Evolutionary conservation across 2,888 invertebrate species (phyloP).

Genomic region (Myathropa florea): DNA sequence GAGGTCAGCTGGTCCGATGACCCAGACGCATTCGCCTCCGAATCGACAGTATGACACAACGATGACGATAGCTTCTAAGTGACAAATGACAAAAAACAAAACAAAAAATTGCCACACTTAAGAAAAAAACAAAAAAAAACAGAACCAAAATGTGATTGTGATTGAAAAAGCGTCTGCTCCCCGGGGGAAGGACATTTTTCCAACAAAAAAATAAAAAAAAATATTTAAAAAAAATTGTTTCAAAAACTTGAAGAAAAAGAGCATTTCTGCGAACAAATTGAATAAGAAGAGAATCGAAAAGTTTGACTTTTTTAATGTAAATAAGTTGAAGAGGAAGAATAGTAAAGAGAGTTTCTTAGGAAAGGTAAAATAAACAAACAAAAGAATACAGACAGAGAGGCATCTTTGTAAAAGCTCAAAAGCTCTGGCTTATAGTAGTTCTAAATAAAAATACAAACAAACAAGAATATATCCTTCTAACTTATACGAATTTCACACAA

Average conservation of each 20-base stretch:
- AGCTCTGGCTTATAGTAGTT: constrained; percentile 70
- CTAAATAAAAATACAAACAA: constrained; percentile 44
- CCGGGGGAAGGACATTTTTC: constrained; percentile 67
- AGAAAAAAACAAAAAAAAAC: constrained; percentile 56
- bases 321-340: constrained; percentile 48
- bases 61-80: constrained; percentile 81
- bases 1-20: constrained; percentile 81
- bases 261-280: constrained; percentile 51
- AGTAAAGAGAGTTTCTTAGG: neutral
- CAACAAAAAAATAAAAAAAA: constrained; percentile 38
- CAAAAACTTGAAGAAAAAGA: constrained; percentile 44
- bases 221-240: constrained; percentile 45
- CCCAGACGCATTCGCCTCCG: constrained; percentile 75
- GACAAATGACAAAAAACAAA: constrained; percentile 62
- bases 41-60: constrained; percentile 78
- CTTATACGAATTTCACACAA: constrained; percentile 62
- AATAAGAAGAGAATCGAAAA: constrained; percentile 44
- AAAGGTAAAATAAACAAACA: constrained; percentile 40
- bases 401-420: constrained; percentile 67
- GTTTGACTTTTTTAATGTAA: constrained; percentile 68
- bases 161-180: constrained; percentile 69
- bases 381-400: constrained; percentile 29
- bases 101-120: constrained; percentile 46
- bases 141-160: constrained; percentile 71
- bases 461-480: constrained; percentile 58